These are phyloP conservation scores for Notolabrus celidotus DNA, from an alignment of 2,797 vertebrate genomes.

Conservation along the genomic window DNA sequence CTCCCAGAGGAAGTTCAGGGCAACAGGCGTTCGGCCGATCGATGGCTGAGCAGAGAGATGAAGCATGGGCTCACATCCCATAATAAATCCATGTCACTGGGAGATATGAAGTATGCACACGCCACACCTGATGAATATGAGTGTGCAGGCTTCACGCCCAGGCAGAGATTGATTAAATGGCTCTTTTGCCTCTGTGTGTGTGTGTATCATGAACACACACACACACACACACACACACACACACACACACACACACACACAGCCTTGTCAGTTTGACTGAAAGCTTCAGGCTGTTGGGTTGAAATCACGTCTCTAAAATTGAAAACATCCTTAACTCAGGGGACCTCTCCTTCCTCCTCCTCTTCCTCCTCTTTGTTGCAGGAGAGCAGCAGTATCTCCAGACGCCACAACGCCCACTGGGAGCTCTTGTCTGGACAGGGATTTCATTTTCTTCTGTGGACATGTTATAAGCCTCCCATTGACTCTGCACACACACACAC, in stretches of 20 bases:
- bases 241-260: too few species aligned
- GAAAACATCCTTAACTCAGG: constrained; percentile 71
- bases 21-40: constrained; percentile 49
- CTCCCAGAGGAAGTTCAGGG: constrained; percentile 57
- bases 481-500: constrained; percentile 38
- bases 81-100: constrained; percentile 64
- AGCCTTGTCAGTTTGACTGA: constrained; percentile 65
- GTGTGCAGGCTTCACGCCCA: constrained; percentile 45
- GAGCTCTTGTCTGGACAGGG: constrained; percentile 61
- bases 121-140: constrained; percentile 72
- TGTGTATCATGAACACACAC: too few species aligned
- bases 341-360: constrained; percentile 45
- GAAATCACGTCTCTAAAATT: constrained; percentile 68
- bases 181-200: constrained; percentile 15
- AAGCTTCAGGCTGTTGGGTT: constrained; percentile 64
- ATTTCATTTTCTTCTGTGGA: constrained; percentile 65
- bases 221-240: too few species aligned
- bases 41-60: constrained; percentile 55
- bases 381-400: constrained; percentile 50
- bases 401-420: constrained; percentile 51
- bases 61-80: constrained; percentile 60
- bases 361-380: constrained; percentile 33
- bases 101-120: constrained; percentile 70
- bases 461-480: constrained; percentile 44
- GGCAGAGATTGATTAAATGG: constrained; percentile 70